A percentile compares a stretch with the other conserved stretches of the same genome.
Evolutionary conservation across 2,797 vertebrate species (phyloP).

Genomic region (Microctenopoma stevenorrisi): DNA sequence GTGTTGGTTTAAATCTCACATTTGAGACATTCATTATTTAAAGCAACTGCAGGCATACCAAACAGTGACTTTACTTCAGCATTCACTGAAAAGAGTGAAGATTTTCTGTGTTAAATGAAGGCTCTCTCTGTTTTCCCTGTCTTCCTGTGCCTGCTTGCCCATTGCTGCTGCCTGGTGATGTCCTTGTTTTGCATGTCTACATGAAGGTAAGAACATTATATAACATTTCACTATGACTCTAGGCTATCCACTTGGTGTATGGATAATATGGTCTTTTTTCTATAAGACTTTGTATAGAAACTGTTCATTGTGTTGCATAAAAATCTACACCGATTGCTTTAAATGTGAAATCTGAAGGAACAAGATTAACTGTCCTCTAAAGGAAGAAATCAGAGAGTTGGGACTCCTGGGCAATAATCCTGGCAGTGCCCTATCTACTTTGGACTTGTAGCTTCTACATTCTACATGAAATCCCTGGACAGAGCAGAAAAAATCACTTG

Average conservation of each 20-base stretch:
- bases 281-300: background rate
- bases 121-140: slow-evolving; percentile 21
- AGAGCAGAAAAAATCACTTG: slow-evolving; percentile 23
- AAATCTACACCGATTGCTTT: slow-evolving; percentile 10
- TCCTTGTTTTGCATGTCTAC: slow-evolving; percentile 26
- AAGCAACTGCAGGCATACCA: slow-evolving; percentile 20
- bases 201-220: slow-evolving; percentile 73
- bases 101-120: slow-evolving; percentile 25
- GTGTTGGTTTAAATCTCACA: slow-evolving; percentile 9
- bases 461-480: slow-evolving; percentile 29
- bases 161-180: slow-evolving; percentile 21
- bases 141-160: slow-evolving; percentile 3
- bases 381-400: slow-evolving; percentile 10
- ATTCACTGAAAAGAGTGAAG: slow-evolving; percentile 24
- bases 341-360: slow-evolving; percentile 18
- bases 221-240: background rate
- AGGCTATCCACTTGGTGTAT: background rate
- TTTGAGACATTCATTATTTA: slow-evolving; percentile 18
- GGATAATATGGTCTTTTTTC: background rate
- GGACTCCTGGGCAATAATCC: slow-evolving; percentile 36
- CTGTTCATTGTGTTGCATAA: background rate
- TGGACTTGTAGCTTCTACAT: slow-evolving; percentile 13
- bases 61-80: slow-evolving; percentile 3
- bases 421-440: slow-evolving; percentile 23
- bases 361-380: slow-evolving; percentile 25